A percentile compares a stretch with the other conserved stretches of the same genome.
Evolutionary conservation across 2,888 invertebrate species (phyloP).

Genomic region (Notodonta dromedarius): DNA sequence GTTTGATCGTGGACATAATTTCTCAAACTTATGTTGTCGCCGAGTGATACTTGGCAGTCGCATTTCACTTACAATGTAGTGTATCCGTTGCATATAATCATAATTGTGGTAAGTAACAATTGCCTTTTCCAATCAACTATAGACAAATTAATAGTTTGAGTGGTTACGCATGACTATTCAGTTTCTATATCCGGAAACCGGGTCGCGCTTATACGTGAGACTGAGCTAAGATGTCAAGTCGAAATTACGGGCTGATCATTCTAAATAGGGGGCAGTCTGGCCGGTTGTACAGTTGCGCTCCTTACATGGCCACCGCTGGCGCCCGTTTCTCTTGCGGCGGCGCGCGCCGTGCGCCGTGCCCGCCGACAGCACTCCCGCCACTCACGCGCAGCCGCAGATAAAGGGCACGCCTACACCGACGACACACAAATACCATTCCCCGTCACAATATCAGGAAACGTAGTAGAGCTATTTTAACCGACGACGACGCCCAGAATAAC

Average conservation of each 20-base stretch:
- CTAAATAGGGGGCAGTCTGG: conserved; percentile 69
- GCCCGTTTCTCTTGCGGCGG: conserved; percentile 63
- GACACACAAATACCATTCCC: conserved; percentile 28
- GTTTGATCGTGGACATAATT: conserved; percentile 17
- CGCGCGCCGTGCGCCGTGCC: conserved; percentile 23
- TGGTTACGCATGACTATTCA: not conserved
- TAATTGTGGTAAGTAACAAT: not conserved
- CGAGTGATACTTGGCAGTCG: conserved; percentile 12
- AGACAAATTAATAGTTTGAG: not conserved
- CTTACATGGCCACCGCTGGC: conserved; percentile 74
- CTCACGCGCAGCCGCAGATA: conserved; percentile 26
- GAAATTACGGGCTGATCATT: conserved; percentile 68
- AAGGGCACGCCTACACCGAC: conserved; percentile 38
- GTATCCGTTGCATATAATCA: conserved; percentile 5
- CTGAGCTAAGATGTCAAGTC: conserved; percentile 55
- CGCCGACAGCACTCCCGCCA: conserved; percentile 28
- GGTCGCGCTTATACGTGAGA: conserved; percentile 34
- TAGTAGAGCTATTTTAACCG: conserved; percentile 35
- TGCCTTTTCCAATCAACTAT: not conserved
- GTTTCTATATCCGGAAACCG: conserved; percentile 18
- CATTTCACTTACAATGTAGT: conserved; percentile 15
- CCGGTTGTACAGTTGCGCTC: conserved; percentile 80
- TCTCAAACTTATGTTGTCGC: conserved; percentile 21
- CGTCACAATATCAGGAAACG: conserved; percentile 28
- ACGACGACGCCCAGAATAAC: conserved; percentile 34